phyloP scores from a whole-genome alignment of 2,113 vertebrate species.

The Conger conger region DNA sequence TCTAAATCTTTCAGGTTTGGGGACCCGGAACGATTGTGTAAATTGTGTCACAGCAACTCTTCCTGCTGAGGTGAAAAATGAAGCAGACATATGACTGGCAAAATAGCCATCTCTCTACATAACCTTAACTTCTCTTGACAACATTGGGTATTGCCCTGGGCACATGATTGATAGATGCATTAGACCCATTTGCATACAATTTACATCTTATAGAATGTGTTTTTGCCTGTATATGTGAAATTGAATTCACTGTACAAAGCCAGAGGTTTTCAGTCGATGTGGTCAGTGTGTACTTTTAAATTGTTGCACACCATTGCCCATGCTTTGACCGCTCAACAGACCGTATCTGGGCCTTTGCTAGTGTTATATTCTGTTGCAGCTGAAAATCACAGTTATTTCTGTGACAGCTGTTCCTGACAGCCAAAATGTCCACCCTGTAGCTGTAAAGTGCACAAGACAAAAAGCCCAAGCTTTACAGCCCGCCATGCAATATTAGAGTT shows the following conservation, averaged over 20 bases:
- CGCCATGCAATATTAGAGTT: neutral
- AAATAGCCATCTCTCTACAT: neutral
- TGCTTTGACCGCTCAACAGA: neutral
- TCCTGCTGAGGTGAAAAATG: neutral
- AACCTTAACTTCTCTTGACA: neutral
- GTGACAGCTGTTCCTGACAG: neutral
- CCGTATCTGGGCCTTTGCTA: neutral
- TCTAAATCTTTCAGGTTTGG: conserved; percentile 27
- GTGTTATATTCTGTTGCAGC: neutral
- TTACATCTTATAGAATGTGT: neutral
- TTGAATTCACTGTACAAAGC: neutral
- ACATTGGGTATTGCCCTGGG: neutral
- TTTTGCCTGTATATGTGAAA: neutral
- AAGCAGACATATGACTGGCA: neutral
- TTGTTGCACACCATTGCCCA: neutral
- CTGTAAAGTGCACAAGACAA: neutral
- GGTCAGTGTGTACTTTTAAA: neutral
- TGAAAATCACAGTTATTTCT: neutral
- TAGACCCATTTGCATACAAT: neutral
- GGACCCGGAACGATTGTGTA: conserved; percentile 18
- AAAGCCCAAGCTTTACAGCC: neutral
- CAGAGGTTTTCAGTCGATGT: neutral
- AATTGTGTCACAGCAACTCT: conserved; percentile 5
- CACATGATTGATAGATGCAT: neutral
- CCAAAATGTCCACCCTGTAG: neutral